Evolutionary conservation across 2,113 vertebrate genomes (phyloP), one percentile per base, ranked within the genome.

Genomic region (Hemicordylus capensis): DNA sequence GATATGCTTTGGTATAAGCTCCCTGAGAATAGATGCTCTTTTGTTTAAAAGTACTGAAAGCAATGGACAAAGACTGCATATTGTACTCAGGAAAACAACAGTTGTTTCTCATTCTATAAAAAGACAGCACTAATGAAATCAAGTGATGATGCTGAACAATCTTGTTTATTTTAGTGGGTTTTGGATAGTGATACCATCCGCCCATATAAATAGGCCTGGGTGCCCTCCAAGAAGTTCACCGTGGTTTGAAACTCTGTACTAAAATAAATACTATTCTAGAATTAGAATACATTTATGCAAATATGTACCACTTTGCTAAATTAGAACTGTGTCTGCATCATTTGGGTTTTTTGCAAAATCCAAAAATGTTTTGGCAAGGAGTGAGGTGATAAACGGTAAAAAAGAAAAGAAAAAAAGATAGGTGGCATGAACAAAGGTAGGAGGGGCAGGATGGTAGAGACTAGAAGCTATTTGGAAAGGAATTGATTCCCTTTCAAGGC

Each of bases 1-100:
- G 42, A 51, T 51, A 39, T 64, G 46, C 14, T 78, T 76, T 70
- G 67, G n/a, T 51, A 46, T 63, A 54, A 17, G 39, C 20, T 20
- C n/a, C 26, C n/a, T 67, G 83, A 80, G 19, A 34, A 84, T 1
- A 84, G 84, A 7, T 39, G 4, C 14, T 86, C 61, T 67, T 81
- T 87, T 83, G 22, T 48, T 86, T 22, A 61, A 34, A 6, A 34
- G 64, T 86, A 89, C 46, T 80, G 5, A 81, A 56, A 24, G 9
- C 59, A 89, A 34, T 80, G 76, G 73, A 67, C 46, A 2, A 85
- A 77, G 8, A 61, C 2, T 22, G 70, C 70, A 20, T 3, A 15
- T 2, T 66, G 81, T 78, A 6, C 72, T 4, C 46, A 66, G 54
- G 76, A 84, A 85, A 89, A 66, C 81, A 70, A 20, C 12, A 88